These are phyloP conservation scores for Drosophila pectinifera DNA, from an alignment of 1,140 invertebrate species.

Conservation along the genomic window DNA sequence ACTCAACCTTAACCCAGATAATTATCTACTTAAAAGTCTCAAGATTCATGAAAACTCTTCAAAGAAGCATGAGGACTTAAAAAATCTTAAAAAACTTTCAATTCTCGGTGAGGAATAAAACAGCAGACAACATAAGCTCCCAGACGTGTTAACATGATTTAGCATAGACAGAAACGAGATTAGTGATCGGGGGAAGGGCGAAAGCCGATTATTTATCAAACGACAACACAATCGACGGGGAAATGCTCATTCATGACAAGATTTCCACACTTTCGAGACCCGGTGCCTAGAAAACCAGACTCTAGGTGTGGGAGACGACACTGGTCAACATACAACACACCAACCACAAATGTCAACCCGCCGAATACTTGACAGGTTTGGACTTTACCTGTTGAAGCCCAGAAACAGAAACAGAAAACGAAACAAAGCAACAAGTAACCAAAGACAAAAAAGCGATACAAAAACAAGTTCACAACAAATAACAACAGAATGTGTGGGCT, in stretches of 20 bases:
- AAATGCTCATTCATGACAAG: slow-evolving; percentile 71
- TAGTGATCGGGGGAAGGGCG: not conserved
- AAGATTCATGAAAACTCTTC: slow-evolving; percentile 10
- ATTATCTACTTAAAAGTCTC: slow-evolving; percentile 27
- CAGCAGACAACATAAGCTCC: slow-evolving; percentile 11
- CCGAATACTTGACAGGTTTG: slow-evolving; percentile 56
- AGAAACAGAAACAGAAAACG: slow-evolving; percentile 32
- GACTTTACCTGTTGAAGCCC: slow-evolving; percentile 70
- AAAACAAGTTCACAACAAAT: slow-evolving; percentile 71
- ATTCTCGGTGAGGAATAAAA: slow-evolving; percentile 9
- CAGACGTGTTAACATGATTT: slow-evolving; percentile 56
- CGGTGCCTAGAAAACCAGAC: slow-evolving; percentile 35
- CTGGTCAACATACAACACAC: slow-evolving; percentile 50
- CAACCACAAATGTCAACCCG: slow-evolving; percentile 68
- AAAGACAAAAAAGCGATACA: slow-evolving; percentile 53
- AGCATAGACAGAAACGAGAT: slow-evolving; percentile 30
- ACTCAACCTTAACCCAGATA: slow-evolving; percentile 51
- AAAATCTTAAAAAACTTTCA: slow-evolving; percentile 28
- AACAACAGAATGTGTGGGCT: slow-evolving; percentile 68
- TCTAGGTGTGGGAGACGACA: slow-evolving; percentile 52
- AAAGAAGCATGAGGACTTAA: slow-evolving; percentile 22
- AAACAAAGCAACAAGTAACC: slow-evolving; percentile 69
- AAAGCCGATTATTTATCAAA: slow-evolving; percentile 72
- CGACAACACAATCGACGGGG: slow-evolving; percentile 62
- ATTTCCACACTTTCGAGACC: slow-evolving; percentile 66